These are phyloP conservation scores for Aradus depressus DNA, from an alignment of 2,888 invertebrate genomes.

Conservation along the genomic window DNA sequence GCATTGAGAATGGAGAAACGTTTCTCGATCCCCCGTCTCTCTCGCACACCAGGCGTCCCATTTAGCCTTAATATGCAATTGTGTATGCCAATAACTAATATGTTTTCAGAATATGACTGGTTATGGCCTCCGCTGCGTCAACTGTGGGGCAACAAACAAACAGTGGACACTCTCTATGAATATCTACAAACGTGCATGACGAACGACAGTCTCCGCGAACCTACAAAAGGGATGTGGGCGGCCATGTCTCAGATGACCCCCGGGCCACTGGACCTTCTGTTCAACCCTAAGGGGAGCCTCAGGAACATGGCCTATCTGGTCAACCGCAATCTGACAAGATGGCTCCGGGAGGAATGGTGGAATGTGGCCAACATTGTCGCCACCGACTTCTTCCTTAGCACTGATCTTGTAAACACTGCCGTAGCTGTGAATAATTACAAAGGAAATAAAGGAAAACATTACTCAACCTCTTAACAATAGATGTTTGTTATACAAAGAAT, in stretches of 20 bases:
- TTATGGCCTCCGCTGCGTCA: conserved; percentile 53
- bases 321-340: conserved; percentile 38
- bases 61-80: not conserved
- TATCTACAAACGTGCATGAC: conserved; percentile 35
- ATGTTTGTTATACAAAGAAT: no score
- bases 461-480: conserved; percentile 12
- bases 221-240: conserved; percentile 34
- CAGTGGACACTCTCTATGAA: conserved; percentile 33
- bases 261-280: conserved; percentile 36
- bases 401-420: conserved; percentile 41
- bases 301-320: conserved; percentile 28
- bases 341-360: conserved; percentile 39
- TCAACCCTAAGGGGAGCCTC: conserved; percentile 27
- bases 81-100: not conserved
- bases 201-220: conserved; percentile 20
- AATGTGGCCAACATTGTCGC: conserved; percentile 41
- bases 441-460: conserved; percentile 24
- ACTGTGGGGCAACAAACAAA: conserved; percentile 48
- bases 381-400: conserved; percentile 43
- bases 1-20: no score
- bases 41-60: no score
- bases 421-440: conserved; percentile 37
- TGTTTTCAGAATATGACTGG: conserved; percentile 44
- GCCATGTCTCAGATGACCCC: conserved; percentile 46
- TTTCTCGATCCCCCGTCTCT: not conserved